These are phyloP conservation scores for Odobenus rosmarus DNA, from an alignment of 2,113 vertebrate genomes.

Conservation along the genomic window DNA sequence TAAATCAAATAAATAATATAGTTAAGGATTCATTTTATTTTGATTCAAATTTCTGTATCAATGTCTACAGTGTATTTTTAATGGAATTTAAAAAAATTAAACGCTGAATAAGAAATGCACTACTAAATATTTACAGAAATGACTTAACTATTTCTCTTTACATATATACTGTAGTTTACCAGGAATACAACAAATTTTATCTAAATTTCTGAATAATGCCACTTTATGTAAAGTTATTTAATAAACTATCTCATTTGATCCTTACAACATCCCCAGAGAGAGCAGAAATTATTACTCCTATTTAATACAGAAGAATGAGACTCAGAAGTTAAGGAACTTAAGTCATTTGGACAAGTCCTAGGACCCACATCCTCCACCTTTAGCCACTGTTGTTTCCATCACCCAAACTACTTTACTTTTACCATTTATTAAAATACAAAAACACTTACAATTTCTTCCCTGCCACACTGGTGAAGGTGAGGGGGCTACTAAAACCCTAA, in stretches of 20 bases:
- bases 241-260: conserved; percentile 16
- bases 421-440: conserved; percentile 31
- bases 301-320: background rate
- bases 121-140: conserved; percentile 30
- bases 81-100: conserved; percentile 47
- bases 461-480: background rate
- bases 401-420: background rate
- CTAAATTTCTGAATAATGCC: conserved; percentile 36
- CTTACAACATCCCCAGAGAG: background rate
- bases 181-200: conserved; percentile 34
- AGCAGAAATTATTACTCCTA: background rate
- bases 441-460: conserved; percentile 5
- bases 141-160: conserved; percentile 15
- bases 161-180: background rate
- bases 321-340: background rate
- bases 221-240: conserved; percentile 17
- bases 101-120: conserved; percentile 10
- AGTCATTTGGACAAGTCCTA: conserved; percentile 24
- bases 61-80: background rate
- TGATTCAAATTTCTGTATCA: conserved; percentile 23
- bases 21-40: background rate
- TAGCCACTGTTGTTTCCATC: conserved; percentile 19
- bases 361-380: background rate
- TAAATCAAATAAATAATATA: background rate
- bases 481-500: background rate